Evolutionary conservation across 2,113 vertebrate species (phyloP), one percentile per base, ranked within the genome.

Genomic region (Vimba vimba): DNA sequence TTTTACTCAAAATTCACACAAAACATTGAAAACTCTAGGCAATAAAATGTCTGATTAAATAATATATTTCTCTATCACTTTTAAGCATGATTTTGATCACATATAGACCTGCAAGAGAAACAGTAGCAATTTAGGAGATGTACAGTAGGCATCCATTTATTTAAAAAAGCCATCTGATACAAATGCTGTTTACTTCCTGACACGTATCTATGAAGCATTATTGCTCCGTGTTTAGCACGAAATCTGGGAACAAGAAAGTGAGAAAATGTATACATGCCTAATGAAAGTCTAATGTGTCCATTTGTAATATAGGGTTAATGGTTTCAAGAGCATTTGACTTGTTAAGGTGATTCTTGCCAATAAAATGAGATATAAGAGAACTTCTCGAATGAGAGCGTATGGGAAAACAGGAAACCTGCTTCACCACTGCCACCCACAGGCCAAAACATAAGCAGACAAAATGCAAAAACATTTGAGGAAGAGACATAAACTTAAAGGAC

Each of bases 401-500:
- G 33, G 68, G 23, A 30, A 80, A 27, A 71, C 21, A 11, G 39
- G 81, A 90, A 83, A 82, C 25, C 85, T 89, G 87, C 68, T 86
- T 74, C 89, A 76, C 79, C 85, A 87, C 90, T 94, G 91, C 91
- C 92, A 91, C 88, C 91, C 89, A 90, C 69, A 91, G 93, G 87
- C 30, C 19, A 64, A 55, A 71, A 55, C 19, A 68, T 36, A 59
- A 80, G 52, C 82, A 75, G 2, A 30, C 12, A 43, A 43, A 43
- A 43, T 43, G 7, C 11, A 71, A 59, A 62, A 83, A 36, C 66
- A 52, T 60, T 43, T n/a, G 55, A 60, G 23, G 52, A 60, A 39
- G 57, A 39, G 11, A 62, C 11, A 7, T 33, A 60, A 60, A 79
- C 19, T 6, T 13, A 6, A 36, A 66, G 17, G 36, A 45, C n/a